Conservation (phyloP, 2,113 vertebrate genomes). For the Beaufortia kweichowensis region DNA sequence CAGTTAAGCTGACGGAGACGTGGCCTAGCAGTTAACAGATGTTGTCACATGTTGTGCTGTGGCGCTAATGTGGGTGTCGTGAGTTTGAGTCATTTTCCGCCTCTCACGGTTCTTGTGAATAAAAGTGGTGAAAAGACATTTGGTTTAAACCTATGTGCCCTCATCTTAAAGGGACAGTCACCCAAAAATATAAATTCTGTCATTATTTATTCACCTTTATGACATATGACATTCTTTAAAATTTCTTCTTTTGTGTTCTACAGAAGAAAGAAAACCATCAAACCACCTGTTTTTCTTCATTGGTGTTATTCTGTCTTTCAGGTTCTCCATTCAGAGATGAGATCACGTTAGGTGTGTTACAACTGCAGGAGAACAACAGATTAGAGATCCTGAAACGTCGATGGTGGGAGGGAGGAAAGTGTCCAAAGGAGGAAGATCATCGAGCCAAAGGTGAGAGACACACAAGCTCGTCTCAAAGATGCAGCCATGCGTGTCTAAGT, state of each 20-base stretch:
- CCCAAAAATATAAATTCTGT: too few species aligned
- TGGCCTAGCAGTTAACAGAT: not conserved
- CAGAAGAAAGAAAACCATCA: too few species aligned
- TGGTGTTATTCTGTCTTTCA: conserved; percentile 60
- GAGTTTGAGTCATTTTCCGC: not conserved
- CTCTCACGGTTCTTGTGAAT: not conserved
- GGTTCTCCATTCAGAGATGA: conserved; percentile 86
- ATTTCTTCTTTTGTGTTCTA: too few species aligned
- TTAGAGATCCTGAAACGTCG: conserved; percentile 88
- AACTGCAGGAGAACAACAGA: conserved; percentile 88
- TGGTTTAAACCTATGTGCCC: not conserved
- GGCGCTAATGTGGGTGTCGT: not conserved
- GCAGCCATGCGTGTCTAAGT: too few species aligned
- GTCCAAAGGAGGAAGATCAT: conserved; percentile 87
- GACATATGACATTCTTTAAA: too few species aligned
- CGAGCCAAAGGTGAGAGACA: conserved; percentile 81
- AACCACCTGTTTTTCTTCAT: too few species aligned
- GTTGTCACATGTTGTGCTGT: not conserved
- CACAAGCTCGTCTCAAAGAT: not conserved
- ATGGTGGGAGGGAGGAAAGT: conserved; percentile 90
- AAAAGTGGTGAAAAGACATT: not conserved
- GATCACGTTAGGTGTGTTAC: conserved; percentile 85
- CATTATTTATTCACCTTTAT: too few species aligned
- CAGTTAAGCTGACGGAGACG: not conserved
- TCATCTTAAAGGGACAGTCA: too few species aligned